Evolutionary conservation across 2,888 invertebrate genomes (phyloP).

Genomic region (Hylaea fasciaria): DNA sequence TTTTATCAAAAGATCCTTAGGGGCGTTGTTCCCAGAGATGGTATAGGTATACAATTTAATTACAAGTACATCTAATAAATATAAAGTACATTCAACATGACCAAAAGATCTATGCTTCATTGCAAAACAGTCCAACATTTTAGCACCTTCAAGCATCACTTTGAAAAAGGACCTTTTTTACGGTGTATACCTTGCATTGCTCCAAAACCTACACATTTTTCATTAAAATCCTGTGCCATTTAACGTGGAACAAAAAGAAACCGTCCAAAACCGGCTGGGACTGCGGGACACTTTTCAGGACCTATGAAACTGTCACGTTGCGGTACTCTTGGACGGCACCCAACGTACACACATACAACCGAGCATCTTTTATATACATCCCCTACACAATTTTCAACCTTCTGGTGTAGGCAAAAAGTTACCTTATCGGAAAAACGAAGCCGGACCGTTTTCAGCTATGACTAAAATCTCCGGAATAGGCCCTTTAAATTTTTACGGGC

Average conservation of each 20-base stretch:
- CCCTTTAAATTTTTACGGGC: conserved; percentile 30
- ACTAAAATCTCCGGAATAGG: conserved; percentile 30
- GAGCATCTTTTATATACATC: conserved; percentile 34
- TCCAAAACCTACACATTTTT: conserved; percentile 1
- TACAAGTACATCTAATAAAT: too few relatives aligned
- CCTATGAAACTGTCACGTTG: conserved; percentile 61
- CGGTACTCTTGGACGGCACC: conserved; percentile 48
- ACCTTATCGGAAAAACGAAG: neutral
- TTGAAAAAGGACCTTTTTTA: too few relatives aligned
- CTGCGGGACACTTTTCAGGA: conserved; percentile 60
- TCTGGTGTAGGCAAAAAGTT: neutral
- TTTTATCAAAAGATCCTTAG: too few relatives aligned
- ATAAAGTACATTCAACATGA: too few relatives aligned
- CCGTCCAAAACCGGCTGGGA: conserved; percentile 44
- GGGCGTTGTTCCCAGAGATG: too few relatives aligned
- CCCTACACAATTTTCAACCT: conserved; percentile 11
- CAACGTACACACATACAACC: conserved; percentile 36
- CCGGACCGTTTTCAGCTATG: conserved; percentile 14
- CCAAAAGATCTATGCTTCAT: too few relatives aligned
- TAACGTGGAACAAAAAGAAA: conserved; percentile 38
- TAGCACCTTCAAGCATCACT: neutral
- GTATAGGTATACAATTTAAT: too few relatives aligned
- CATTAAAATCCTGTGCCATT: conserved; percentile 7
- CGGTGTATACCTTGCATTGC: too few relatives aligned
- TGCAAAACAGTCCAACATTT: too few relatives aligned